phyloP scores from a whole-genome alignment of 2,888 invertebrate species.

The Biston betularia region DNA sequence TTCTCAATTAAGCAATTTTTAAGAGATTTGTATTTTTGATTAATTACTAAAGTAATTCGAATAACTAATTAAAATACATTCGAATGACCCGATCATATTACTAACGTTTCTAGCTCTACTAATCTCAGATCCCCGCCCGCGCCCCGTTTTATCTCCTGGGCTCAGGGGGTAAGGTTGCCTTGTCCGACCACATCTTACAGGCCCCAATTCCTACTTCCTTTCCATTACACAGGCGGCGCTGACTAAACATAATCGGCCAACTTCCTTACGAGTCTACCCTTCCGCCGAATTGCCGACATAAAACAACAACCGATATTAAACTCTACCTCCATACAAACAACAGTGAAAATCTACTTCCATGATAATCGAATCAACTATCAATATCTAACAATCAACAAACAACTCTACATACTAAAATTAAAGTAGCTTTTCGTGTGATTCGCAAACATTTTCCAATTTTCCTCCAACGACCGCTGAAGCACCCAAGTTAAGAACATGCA shows the following conservation, averaged over 20 bases:
- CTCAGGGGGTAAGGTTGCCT: slow-evolving; percentile 73
- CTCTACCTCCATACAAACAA: slow-evolving; percentile 59
- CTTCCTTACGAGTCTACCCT: slow-evolving; percentile 86
- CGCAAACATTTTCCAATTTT: slow-evolving; percentile 76
- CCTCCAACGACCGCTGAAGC: slow-evolving; percentile 80
- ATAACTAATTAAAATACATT: neutral
- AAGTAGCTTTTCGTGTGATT: slow-evolving; percentile 57
- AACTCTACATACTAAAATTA: slow-evolving; percentile 48
- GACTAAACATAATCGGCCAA: slow-evolving; percentile 86
- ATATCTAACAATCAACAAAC: slow-evolving; percentile 50
- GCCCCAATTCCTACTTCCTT: slow-evolving; percentile 85
- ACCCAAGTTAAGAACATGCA: slow-evolving; percentile 82
- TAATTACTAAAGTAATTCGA: neutral
- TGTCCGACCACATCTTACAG: slow-evolving; percentile 85
- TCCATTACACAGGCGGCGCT: slow-evolving; percentile 82
- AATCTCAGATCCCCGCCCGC: slow-evolving; percentile 38
- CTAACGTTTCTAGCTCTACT: slow-evolving; percentile 1
- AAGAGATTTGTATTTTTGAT: no score
- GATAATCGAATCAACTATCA: slow-evolving; percentile 9
- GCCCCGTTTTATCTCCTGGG: slow-evolving; percentile 41
- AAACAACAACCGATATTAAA: slow-evolving; percentile 58
- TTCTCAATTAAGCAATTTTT: no score
- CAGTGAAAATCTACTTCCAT: slow-evolving; percentile 51
- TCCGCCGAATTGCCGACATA: slow-evolving; percentile 73
- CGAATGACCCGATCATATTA: neutral